These are phyloP conservation scores for Eupithecia vulgata DNA, from an alignment of 2,888 invertebrate genomes.

Conservation along the genomic window DNA sequence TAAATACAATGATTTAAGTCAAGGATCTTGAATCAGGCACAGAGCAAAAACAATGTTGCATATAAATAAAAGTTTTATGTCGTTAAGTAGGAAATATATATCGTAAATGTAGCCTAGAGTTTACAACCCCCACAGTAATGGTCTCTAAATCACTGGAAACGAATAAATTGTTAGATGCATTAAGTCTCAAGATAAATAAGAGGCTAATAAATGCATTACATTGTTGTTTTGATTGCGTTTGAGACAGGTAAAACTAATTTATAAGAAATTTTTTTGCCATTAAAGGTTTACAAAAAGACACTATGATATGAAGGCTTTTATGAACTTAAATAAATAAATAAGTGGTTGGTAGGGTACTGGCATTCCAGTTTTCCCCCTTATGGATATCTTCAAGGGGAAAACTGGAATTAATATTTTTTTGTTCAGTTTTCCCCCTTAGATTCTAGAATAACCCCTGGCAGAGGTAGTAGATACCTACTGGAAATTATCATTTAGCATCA, in stretches of 20 bases:
- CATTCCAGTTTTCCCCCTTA: too few species aligned
- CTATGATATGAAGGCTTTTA: background rate
- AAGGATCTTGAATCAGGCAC: constrained; percentile 16
- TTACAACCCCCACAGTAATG: constrained; percentile 69
- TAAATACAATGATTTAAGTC: constrained; percentile 6
- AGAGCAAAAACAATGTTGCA: constrained; percentile 50
- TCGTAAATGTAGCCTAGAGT: constrained; percentile 71
- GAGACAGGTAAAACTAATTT: constrained; percentile 31
- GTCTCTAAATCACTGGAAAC: constrained; percentile 72
- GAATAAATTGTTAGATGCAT: constrained; percentile 73
- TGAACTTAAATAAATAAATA: background rate
- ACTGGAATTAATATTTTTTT: too few species aligned
- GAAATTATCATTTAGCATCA: background rate
- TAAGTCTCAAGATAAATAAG: constrained; percentile 64
- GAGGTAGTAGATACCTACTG: background rate
- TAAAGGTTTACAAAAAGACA: constrained; percentile 12
- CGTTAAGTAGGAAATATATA: constrained; percentile 69
- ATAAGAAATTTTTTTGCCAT: constrained; percentile 19
- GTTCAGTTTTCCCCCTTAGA: too few species aligned
- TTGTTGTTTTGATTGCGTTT: constrained; percentile 51
- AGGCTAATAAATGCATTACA: constrained; percentile 64
- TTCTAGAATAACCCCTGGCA: too few species aligned
- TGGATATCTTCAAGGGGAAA: too few species aligned
- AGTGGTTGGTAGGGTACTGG: background rate
- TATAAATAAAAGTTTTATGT: constrained; percentile 62